Evolutionary conservation across 2,797 vertebrate genomes (phyloP), one percentile per base, ranked within the genome.

Genomic region (Simalia tracyae): DNA sequence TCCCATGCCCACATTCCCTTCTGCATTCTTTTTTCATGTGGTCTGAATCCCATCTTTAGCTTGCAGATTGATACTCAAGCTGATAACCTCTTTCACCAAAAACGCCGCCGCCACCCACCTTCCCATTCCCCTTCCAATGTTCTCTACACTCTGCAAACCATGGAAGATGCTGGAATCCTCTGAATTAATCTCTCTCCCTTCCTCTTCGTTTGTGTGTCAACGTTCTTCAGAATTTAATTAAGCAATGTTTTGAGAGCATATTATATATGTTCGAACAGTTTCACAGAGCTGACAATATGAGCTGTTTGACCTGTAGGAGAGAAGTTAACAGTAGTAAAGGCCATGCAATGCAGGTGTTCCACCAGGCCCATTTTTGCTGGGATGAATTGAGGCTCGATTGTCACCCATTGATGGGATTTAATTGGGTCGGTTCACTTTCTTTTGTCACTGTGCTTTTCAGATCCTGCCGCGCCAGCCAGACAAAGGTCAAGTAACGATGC

Each of bases 171-270:
- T 9, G 94, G 91, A 93, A 96, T 93, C 93, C 95, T 94, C 95
- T 97, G 96, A 97, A 97, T 97, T 97, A 97, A 97, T 97, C 96
- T 96, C 96, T 96, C 17, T 61, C 54, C 31, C 59, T 2, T 54
- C 12, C 46, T 87, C 57, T 88, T 96, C 97, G 96, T 97, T 96
- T 97, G 97, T 97, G 96, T 94, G 97, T 97, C 96, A 92, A 64
- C 95, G 97, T 96, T 97, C 97, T 95, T 96, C 64, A 56, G 97
- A 96, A 97, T 97, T 97, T 97, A 97, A 97, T 97, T 97, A 98
- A 96, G 97, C 96, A 94, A 92, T 96, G 97, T 98, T 97, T 97
- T 96, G 92, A 91, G 95, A 94, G 95, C 93, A 96, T 95, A 92
- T 90, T 96, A 94, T 95, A 95, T 97, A 96, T 96, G 97, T 97